Evolutionary conservation across 2,888 invertebrate species (phyloP).

Genomic region (Cordilura impudica): DNA sequence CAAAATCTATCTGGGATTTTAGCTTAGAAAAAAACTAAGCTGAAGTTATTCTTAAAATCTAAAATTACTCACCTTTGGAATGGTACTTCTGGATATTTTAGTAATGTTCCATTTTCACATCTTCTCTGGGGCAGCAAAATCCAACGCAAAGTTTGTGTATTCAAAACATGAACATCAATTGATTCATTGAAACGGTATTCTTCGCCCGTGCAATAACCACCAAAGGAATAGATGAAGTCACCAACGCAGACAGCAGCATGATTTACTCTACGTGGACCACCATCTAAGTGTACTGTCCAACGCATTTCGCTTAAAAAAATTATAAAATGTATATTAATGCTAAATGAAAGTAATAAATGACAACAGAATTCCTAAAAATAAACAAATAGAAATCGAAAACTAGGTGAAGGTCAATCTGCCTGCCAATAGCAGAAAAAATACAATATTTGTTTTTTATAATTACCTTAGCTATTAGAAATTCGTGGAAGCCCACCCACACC

Average conservation of each 20-base stretch:
- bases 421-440: background rate
- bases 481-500: background rate
- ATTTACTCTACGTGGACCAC: constrained; percentile 94
- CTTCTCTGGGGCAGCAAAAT: constrained; percentile 79
- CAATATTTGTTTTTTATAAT: background rate
- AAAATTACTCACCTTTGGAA: constrained; percentile 81
- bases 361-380: constrained; percentile 30
- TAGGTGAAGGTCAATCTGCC: constrained; percentile 54
- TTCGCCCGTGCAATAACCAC: constrained; percentile 91
- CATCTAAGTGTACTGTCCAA: constrained; percentile 92
- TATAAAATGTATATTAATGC: background rate
- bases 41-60: background rate
- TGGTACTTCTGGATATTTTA: constrained; percentile 81
- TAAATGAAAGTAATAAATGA: background rate
- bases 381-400: constrained; percentile 34
- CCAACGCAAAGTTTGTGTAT: constrained; percentile 84
- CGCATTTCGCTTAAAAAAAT: constrained; percentile 82
- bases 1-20: too few species aligned
- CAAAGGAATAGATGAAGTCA: constrained; percentile 91
- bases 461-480: background rate
- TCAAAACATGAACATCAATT: constrained; percentile 91
- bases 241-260: constrained; percentile 92
- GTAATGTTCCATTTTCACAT: constrained; percentile 77
- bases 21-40: too few species aligned
- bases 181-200: constrained; percentile 86